Evolutionary conservation across 2,888 invertebrate species (phyloP).

Genomic region (Blastobasis lacticolella): DNA sequence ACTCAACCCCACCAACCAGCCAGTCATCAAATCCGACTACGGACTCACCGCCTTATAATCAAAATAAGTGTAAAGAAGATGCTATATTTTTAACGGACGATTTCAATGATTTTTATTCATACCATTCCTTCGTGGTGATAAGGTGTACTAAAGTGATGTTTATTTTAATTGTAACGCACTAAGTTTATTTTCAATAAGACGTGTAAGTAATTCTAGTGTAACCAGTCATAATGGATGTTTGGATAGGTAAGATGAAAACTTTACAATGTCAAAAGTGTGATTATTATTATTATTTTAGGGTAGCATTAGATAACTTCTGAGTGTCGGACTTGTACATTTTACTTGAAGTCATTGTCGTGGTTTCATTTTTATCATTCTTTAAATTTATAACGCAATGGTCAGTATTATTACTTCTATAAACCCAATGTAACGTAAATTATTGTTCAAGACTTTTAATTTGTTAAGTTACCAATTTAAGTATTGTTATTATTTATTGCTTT

Average conservation of each 20-base stretch:
- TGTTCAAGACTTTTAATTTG: constrained; percentile 2
- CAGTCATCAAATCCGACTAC: constrained; percentile 89
- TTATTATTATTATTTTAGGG: constrained; percentile 60
- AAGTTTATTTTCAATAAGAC: constrained; percentile 44
- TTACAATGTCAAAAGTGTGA: constrained; percentile 75
- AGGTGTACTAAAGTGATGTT: constrained; percentile 65
- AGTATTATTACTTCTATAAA: constrained; percentile 11
- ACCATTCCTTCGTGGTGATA: constrained; percentile 69
- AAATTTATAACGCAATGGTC: neutral
- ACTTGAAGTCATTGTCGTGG: constrained; percentile 62
- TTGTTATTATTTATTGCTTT: neutral
- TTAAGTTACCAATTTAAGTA: constrained; percentile 24
- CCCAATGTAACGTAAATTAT: neutral
- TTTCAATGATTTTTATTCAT: constrained; percentile 35
- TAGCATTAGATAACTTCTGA: constrained; percentile 50
- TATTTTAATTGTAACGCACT: constrained; percentile 31
- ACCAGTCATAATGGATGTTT: constrained; percentile 68
- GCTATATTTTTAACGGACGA: constrained; percentile 64
- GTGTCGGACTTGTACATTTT: constrained; percentile 58
- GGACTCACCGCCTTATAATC: constrained; percentile 84
- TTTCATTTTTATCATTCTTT: constrained; percentile 4
- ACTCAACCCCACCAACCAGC: constrained; percentile 53
- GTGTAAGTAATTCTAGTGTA: constrained; percentile 59
- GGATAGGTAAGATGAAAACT: constrained; percentile 64
- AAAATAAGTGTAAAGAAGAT: constrained; percentile 57